Percentiles rank a stretch among this genome's conserved stretches.
phyloP scores from a whole-genome alignment of 1,140 invertebrate genomes.

The Eueides isabella region DNA sequence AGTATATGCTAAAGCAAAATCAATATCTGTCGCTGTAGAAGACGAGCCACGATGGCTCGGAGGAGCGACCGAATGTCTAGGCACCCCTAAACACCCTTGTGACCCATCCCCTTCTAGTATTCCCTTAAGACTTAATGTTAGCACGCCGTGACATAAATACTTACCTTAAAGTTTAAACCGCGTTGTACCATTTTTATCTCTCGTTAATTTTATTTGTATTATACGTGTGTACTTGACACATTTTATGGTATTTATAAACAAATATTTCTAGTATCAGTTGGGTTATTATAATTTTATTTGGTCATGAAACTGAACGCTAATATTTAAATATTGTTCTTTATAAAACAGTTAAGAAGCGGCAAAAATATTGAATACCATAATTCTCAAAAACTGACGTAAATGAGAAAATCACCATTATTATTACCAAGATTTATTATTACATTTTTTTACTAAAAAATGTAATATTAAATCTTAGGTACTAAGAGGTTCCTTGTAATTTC shows the following conservation, averaged over 20 bases:
- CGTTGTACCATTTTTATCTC: conserved; percentile 63
- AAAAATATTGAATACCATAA: no score
- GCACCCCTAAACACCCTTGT: conserved; percentile 53
- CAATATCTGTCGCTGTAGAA: conserved; percentile 59
- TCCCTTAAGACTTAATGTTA: conserved; percentile 62
- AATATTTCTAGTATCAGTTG: conserved; percentile 19
- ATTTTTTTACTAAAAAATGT: no score
- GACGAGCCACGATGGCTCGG: conserved; percentile 49
- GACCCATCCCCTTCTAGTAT: conserved; percentile 54
- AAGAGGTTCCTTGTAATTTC: neutral
- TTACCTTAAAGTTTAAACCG: conserved; percentile 69
- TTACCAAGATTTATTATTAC: no score
- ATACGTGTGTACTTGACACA: neutral
- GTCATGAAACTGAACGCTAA: no score
- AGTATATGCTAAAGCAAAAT: conserved; percentile 58
- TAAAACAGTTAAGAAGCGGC: no score
- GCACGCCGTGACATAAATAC: conserved; percentile 71
- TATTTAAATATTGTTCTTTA: no score
- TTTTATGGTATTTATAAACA: neutral
- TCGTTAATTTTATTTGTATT: conserved; percentile 48
- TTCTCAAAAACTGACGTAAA: no score
- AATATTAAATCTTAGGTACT: no score
- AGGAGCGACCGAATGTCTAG: conserved; percentile 57
- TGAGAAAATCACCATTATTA: no score
- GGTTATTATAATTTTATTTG: no score